A percentile compares a stretch with the other conserved stretches of the same genome.
Evolutionary conservation across 1,140 invertebrate genomes (phyloP).

Genomic region (Homalodisca vitripennis): DNA sequence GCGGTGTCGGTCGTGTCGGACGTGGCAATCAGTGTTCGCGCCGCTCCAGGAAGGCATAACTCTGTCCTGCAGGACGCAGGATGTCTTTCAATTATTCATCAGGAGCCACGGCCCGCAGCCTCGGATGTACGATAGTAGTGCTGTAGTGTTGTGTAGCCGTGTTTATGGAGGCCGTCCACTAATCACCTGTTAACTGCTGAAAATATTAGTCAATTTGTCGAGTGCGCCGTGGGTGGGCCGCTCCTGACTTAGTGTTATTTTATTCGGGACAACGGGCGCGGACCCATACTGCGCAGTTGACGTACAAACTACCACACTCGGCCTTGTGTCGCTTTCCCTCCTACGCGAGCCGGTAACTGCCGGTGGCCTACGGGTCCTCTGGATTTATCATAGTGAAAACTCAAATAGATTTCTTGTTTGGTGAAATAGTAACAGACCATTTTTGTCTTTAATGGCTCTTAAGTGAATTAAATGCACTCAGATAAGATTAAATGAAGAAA

Average conservation of each 20-base stretch:
- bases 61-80: not conserved
- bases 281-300: not conserved
- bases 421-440: too few relatives aligned
- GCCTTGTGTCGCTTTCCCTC: too few relatives aligned
- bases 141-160: not conserved
- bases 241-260: slow-evolving; percentile 5
- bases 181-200: slow-evolving; percentile 13
- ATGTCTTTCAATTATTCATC: slow-evolving; percentile 12
- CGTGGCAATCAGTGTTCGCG: slow-evolving; percentile 8
- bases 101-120: not conserved
- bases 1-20: too few relatives aligned
- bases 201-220: slow-evolving; percentile 19
- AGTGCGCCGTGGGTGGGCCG: not conserved
- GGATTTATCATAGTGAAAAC: too few relatives aligned
- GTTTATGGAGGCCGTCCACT: not conserved
- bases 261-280: slow-evolving; percentile 15
- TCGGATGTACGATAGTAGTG: slow-evolving; percentile 14
- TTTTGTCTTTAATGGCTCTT: too few relatives aligned
- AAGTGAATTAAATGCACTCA: too few relatives aligned
- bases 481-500: too few relatives aligned
- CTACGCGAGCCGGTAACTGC: not conserved
- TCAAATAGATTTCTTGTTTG: too few relatives aligned
- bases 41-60: slow-evolving; percentile 10
- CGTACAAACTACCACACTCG: too few relatives aligned
- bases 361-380: too few relatives aligned